Evolutionary conservation across 2,113 vertebrate genomes (phyloP).

Genomic region (Toxotes jaculatrix): DNA sequence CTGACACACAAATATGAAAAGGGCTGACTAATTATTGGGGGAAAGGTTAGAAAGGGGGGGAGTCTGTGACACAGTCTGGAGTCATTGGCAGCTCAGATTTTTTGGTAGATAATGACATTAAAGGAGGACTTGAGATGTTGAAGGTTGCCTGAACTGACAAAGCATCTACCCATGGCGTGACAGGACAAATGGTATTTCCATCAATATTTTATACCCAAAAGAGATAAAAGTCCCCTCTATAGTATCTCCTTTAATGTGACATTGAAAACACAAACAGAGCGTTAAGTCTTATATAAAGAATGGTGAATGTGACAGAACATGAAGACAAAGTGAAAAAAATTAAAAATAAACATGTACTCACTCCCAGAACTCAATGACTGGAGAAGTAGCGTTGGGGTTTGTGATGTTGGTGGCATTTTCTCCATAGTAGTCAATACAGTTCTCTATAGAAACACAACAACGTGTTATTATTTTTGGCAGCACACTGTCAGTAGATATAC

Average conservation of each 20-base stretch:
- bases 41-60: slow-evolving; percentile 33
- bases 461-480: neutral
- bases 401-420: slow-evolving; percentile 94
- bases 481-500: neutral
- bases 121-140: neutral
- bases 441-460: slow-evolving; percentile 83
- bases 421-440: slow-evolving; percentile 94
- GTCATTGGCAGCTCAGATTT: slow-evolving; percentile 29
- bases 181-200: neutral
- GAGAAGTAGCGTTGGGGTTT: slow-evolving; percentile 92
- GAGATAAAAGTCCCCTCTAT: neutral
- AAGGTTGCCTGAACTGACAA: slow-evolving; percentile 3
- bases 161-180: neutral
- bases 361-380: slow-evolving; percentile 99
- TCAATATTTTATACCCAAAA: slow-evolving; percentile 25
- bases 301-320: neutral
- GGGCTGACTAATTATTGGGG: slow-evolving; percentile 82
- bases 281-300: neutral
- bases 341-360: slow-evolving; percentile 85
- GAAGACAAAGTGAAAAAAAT: neutral
- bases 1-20: slow-evolving; percentile 83
- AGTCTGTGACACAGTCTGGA: slow-evolving; percentile 31
- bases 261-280: slow-evolving; percentile 8
- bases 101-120: slow-evolving; percentile 8
- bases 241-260: neutral